Conservation (phyloP, 2,797 vertebrate species). For the Silurus aristotelis region DNA sequence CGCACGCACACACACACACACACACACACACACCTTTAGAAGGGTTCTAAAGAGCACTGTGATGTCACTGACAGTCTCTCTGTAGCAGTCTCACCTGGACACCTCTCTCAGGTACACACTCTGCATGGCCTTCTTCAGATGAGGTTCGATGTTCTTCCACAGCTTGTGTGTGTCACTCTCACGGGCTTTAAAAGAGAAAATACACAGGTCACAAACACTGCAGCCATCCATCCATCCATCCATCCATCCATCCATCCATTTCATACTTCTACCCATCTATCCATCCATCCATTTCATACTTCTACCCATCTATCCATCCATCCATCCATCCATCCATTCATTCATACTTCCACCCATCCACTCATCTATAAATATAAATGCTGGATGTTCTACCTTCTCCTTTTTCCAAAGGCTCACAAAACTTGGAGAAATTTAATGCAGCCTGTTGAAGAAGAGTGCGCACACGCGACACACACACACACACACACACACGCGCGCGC, state of each 20-base stretch:
- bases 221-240: too few species aligned
- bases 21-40: not conserved
- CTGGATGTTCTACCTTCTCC: slow-evolving; percentile 83
- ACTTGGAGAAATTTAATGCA: slow-evolving; percentile 92
- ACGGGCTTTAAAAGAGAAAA: slow-evolving; percentile 71
- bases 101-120: slow-evolving; percentile 95
- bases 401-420: slow-evolving; percentile 88
- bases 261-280: too few species aligned
- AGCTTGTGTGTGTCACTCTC: slow-evolving; percentile 92
- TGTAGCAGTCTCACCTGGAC: slow-evolving; percentile 81
- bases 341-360: too few species aligned
- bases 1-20: slow-evolving; percentile 11
- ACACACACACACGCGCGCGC: not conserved
- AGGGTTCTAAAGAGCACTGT: not conserved
- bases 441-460: slow-evolving; percentile 75
- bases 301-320: too few species aligned
- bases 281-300: too few species aligned
- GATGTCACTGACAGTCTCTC: not conserved
- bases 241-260: too few species aligned
- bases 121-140: slow-evolving; percentile 96
- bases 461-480: too few species aligned
- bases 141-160: slow-evolving; percentile 96
- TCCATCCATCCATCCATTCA: too few species aligned
- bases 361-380: too few species aligned
- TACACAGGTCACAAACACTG: not conserved